Conservation (phyloP, 2,797 vertebrate genomes). For the Phataginus tricuspis region DNA sequence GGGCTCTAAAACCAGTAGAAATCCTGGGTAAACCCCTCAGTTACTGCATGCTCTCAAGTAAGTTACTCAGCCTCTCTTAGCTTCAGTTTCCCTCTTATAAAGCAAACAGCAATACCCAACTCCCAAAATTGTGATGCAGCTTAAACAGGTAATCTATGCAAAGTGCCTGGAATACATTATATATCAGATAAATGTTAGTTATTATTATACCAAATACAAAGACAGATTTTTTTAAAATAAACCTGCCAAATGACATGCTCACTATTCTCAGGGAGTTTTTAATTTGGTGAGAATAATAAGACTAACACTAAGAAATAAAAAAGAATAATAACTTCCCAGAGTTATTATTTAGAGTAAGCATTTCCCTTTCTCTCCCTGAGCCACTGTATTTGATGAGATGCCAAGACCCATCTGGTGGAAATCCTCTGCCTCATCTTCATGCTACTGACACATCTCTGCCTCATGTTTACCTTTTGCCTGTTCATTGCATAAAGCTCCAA, state of each 20-base stretch:
- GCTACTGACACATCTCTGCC: background rate
- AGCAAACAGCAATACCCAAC: conserved; percentile 7
- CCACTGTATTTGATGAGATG: background rate
- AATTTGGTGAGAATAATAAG: conserved; percentile 19
- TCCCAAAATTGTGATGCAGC: background rate
- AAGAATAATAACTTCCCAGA: background rate
- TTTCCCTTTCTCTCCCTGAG: background rate
- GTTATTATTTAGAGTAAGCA: background rate
- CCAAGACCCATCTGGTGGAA: background rate
- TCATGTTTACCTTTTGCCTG: background rate
- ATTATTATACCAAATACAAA: background rate
- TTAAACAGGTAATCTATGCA: background rate
- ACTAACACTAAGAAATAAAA: background rate
- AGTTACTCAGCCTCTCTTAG: background rate
- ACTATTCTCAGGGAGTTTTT: background rate
- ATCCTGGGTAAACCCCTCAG: background rate
- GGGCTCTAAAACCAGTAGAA: background rate
- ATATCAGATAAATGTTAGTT: background rate
- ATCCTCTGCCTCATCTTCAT: background rate
- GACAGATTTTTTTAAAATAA: background rate
- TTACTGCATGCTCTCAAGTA: background rate
- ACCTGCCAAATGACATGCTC: background rate
- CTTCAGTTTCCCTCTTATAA: background rate
- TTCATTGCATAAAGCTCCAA: background rate
- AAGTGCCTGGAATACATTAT: background rate